Conservation (phyloP, 2,797 vertebrate genomes). For the Neosilurus mollespiculum region DNA sequence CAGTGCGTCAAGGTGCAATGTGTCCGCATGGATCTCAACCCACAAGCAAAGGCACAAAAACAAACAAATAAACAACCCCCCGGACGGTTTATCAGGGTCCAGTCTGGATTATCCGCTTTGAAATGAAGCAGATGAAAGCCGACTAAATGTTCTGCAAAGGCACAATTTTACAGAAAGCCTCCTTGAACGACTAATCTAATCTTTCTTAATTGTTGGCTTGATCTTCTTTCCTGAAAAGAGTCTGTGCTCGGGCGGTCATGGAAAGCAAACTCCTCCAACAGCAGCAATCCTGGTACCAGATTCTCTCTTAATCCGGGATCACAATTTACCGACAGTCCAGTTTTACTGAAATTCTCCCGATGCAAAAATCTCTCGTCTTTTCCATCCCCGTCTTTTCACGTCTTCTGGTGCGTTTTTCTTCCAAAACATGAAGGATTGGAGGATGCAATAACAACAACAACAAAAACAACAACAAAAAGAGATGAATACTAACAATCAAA, state of each 20-base stretch:
- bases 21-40: conserved; percentile 63
- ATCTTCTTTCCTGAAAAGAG: conserved; percentile 20
- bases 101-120: conserved; percentile 11
- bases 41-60: conserved; percentile 38
- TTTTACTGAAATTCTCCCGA: conserved; percentile 59
- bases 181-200: not conserved
- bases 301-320: conserved; percentile 19
- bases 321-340: conserved; percentile 31
- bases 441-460: conserved; percentile 29
- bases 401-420: conserved; percentile 49
- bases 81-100: not conserved
- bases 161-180: not conserved
- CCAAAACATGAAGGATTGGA: conserved; percentile 28
- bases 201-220: conserved; percentile 4
- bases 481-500: conserved; percentile 4
- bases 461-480: no score
- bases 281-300: conserved; percentile 4
- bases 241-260: not conserved
- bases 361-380: conserved; percentile 63
- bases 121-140: conserved; percentile 10
- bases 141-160: conserved; percentile 13
- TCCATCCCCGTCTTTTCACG: conserved; percentile 63
- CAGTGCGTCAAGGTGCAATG: conserved; percentile 31
- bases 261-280: conserved; percentile 14
- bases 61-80: conserved; percentile 3